Evolutionary conservation across 2,113 vertebrate genomes (phyloP).

Genomic region (Andinoacara biseriatus): DNA sequence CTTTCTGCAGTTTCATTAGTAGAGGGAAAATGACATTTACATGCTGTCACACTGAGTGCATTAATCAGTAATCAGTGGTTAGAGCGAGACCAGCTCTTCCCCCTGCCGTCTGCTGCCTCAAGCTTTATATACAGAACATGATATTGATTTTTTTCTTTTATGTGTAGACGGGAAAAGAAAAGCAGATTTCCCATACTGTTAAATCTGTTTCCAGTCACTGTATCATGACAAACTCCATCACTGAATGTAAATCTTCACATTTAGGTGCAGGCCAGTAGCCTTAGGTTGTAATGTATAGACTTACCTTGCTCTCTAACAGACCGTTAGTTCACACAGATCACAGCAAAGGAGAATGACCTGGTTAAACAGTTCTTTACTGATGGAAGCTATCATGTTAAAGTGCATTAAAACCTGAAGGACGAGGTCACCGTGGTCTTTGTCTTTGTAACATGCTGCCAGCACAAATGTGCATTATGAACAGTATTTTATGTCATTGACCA

Average conservation of each 20-base stretch:
- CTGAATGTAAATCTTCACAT: slow-evolving; percentile 34
- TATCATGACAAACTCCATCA: neutral
- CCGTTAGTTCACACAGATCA: slow-evolving; percentile 20
- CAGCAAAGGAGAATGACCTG: slow-evolving; percentile 2
- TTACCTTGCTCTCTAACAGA: slow-evolving; percentile 25
- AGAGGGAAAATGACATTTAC: neutral
- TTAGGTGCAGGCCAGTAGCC: slow-evolving; percentile 1
- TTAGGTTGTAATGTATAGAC: slow-evolving; percentile 28
- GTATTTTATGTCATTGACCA: slow-evolving; percentile 30
- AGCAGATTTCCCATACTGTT: neutral
- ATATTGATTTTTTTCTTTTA: neutral
- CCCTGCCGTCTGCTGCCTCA: neutral
- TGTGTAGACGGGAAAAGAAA: neutral
- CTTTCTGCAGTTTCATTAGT: neutral
- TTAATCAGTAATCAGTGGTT: neutral
- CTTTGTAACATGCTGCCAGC: neutral
- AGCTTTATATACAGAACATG: neutral
- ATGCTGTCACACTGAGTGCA: neutral
- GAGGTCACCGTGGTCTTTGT: slow-evolving; percentile 18
- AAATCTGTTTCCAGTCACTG: slow-evolving; percentile 10
- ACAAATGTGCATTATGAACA: slow-evolving; percentile 32
- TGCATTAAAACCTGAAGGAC: slow-evolving; percentile 52
- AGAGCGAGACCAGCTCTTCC: neutral
- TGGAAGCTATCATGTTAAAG: slow-evolving; percentile 35
- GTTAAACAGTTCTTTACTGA: slow-evolving; percentile 19